These are phyloP conservation scores for Dasyurus viverrinus DNA, from an alignment of 2,113 vertebrate species.

Conservation along the genomic window DNA sequence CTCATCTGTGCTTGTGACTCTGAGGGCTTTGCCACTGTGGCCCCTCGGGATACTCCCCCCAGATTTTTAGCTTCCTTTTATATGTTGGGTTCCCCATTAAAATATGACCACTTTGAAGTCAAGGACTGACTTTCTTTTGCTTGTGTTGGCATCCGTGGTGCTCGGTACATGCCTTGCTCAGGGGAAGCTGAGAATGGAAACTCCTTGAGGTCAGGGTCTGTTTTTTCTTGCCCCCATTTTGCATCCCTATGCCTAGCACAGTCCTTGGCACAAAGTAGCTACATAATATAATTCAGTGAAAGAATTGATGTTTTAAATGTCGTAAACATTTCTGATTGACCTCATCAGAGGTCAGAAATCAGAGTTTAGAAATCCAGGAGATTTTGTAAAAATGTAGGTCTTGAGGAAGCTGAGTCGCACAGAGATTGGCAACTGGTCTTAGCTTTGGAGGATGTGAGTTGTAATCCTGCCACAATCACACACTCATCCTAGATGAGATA, in stretches of 20 bases:
- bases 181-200: not conserved
- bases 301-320: too few species aligned
- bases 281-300: not conserved
- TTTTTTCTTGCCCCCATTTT: not conserved
- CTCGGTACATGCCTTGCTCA: not conserved
- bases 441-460: not conserved
- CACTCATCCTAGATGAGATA: not conserved
- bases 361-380: not conserved
- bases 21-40: not conserved
- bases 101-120: not conserved
- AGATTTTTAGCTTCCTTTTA: not conserved
- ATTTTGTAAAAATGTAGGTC: not conserved
- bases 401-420: not conserved
- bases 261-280: not conserved
- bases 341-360: too few species aligned
- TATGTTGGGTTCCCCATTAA: not conserved
- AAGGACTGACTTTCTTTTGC: not conserved
- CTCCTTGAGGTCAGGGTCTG: not conserved
- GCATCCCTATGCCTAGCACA: not conserved
- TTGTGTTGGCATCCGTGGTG: not conserved
- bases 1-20: not conserved
- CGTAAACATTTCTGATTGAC: not conserved
- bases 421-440: not conserved
- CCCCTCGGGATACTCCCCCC: not conserved
- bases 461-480: not conserved